These are phyloP conservation scores for Gouania willdenowi DNA, from an alignment of 2,797 vertebrate genomes.

Conservation along the genomic window DNA sequence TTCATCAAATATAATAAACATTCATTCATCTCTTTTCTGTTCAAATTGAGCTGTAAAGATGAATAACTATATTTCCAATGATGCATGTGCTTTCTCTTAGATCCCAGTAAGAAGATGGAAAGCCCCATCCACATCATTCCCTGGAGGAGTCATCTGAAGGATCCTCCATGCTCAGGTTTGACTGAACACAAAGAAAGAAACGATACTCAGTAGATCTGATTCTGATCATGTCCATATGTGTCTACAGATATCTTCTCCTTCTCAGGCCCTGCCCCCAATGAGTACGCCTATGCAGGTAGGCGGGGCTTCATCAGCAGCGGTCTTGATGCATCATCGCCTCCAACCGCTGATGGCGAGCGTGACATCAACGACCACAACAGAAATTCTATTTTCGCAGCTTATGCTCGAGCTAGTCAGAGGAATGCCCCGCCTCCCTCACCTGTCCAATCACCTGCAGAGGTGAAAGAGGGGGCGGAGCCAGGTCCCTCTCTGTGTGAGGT, in stretches of 20 bases:
- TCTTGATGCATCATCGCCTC: too few relatives aligned
- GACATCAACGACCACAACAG: not conserved
- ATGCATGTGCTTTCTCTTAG: too few relatives aligned
- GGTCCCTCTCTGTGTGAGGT: conserved; percentile 31
- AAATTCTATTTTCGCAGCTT: conserved; percentile 16
- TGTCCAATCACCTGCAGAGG: conserved; percentile 6
- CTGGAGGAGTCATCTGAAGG: conserved; percentile 44
- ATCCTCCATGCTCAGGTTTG: conserved; percentile 15
- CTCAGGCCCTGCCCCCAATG: conserved; percentile 6
- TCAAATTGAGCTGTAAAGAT: too few relatives aligned
- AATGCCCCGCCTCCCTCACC: not conserved
- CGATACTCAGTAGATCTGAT: too few relatives aligned
- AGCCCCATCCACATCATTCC: not conserved
- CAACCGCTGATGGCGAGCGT: too few relatives aligned
- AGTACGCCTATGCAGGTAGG: not conserved
- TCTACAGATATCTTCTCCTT: not conserved
- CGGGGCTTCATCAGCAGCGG: not conserved
- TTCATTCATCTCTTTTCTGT: too few relatives aligned
- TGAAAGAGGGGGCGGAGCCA: not conserved
- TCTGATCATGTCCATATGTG: not conserved
- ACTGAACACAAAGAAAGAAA: not conserved
- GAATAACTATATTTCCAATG: too few relatives aligned
- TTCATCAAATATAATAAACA: too few relatives aligned
- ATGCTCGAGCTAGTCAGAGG: conserved; percentile 43
- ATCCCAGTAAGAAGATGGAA: conserved; percentile 16